Evolutionary conservation across 2,113 vertebrate genomes (phyloP).

Genomic region (Globicephala melas): DNA sequence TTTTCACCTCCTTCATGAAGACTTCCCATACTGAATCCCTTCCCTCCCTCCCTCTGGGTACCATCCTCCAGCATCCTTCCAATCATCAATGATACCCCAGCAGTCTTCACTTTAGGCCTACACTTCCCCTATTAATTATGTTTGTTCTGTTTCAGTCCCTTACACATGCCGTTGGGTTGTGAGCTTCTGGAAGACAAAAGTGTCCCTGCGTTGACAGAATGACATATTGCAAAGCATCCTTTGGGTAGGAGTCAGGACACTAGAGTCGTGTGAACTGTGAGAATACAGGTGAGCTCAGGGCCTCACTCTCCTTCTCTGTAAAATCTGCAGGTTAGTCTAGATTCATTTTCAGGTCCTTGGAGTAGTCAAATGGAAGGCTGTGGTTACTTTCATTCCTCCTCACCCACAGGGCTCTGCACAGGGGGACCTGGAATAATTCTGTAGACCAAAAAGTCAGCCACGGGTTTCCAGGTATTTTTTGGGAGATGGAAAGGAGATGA

Average conservation of each 20-base stretch:
- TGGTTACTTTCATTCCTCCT: too few relatives aligned
- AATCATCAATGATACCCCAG: rapidly evolving
- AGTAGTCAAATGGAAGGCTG: too few relatives aligned
- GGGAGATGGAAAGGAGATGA: not conserved
- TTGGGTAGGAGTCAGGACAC: not conserved
- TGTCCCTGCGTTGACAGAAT: not conserved
- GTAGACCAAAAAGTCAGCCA: not conserved
- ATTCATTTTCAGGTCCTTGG: not conserved
- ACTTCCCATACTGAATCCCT: not conserved
- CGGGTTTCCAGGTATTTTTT: not conserved
- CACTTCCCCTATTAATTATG: rapidly evolving
- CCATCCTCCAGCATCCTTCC: not conserved
- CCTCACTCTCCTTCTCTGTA: not conserved
- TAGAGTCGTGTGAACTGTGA: not conserved
- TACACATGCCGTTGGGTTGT: rapidly evolving
- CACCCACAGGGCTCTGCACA: not conserved
- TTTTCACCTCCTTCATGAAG: not conserved
- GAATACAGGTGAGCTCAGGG: rapidly evolving
- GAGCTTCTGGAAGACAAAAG: not conserved
- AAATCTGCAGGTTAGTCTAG: not conserved
- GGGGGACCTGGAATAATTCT: not conserved
- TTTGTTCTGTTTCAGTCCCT: not conserved
- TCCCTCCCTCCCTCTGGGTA: rapidly evolving
- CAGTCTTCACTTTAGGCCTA: not conserved
- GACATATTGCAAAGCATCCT: not conserved